Base-by-base conservation (phyloP, 2,888 invertebrate genomes). In the Cotesia congregata region DNA sequence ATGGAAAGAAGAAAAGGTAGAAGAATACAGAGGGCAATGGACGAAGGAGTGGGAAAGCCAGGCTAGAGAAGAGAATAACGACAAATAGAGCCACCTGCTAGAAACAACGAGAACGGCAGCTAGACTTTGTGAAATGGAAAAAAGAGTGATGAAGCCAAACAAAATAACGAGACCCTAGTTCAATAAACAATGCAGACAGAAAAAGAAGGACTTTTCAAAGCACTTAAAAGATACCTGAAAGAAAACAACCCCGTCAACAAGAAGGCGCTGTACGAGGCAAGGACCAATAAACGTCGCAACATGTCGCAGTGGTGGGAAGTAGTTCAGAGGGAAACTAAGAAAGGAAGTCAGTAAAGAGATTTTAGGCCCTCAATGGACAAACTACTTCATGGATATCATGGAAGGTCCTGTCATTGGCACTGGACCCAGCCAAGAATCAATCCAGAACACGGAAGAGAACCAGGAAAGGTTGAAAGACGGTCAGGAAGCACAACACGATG, bases 291-390 rank as follows among this genome's bases (percentile, higher is more conserved):
- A 2, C 67, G 64, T 7, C 69, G 39, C 6, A 62, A 41, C 2
- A 77, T 75, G 72, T 1, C 6, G 5, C 62, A 72, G 1, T 72
- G 76, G 78, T 78, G 72, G 76, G 50, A 12, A 5, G 76, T 72
- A 6, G 67, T 77, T 75, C 7, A 69, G 75, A 15, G 7, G 38
- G 0, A 74, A 50, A 60, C 20, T 1, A 12, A 74, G 30, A 41
- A 72, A 15, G 5, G 12, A 12, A 7, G 0, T 2, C 6, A 64
- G 67, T 7, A 5, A 61, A 6, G 39, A 20, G 0, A 70, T 75
- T 30, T 9, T n/a, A 1, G 17, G 67, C 30, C 59, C 71, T 5
- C 20, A 72, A 5, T 78, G 72, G 78, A n/a, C 61, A 0, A 12
- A 30, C 1, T 38, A 72, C 38, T 72, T 74, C 38, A 5, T 41